A percentile compares a stretch with the other conserved stretches of the same genome.
These are phyloP conservation scores for Drosophila pachea DNA, from an alignment of 1,140 invertebrate species.

Conservation along the genomic window DNA sequence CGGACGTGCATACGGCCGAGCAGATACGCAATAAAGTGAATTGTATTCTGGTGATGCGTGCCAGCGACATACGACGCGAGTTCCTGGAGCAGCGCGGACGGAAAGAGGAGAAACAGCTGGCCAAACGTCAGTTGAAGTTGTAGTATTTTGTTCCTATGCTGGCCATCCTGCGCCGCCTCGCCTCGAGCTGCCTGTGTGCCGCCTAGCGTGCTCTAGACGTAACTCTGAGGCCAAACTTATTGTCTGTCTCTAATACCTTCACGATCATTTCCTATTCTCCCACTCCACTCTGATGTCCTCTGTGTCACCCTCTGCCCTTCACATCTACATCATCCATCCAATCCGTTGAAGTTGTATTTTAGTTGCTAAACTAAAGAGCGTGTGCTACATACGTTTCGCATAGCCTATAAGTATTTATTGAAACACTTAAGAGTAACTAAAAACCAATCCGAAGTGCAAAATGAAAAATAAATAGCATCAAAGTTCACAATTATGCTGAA, in stretches of 20 bases:
- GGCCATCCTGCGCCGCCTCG: slow-evolving; percentile 29
- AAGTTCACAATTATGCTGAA: slow-evolving; percentile 50
- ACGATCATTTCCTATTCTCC: neutral
- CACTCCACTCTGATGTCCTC: neutral
- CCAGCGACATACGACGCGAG: slow-evolving; percentile 88
- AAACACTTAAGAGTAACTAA: slow-evolving; percentile 53
- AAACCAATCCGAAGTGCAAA: slow-evolving; percentile 45
- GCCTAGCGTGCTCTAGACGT: slow-evolving; percentile 31
- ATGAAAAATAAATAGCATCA: slow-evolving; percentile 42
- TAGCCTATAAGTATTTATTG: slow-evolving; percentile 73
- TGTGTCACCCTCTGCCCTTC: neutral
- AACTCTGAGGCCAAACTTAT: slow-evolving; percentile 14
- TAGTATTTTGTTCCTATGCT: slow-evolving; percentile 74
- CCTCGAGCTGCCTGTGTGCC: slow-evolving; percentile 37
- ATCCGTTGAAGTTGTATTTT: slow-evolving; percentile 63
- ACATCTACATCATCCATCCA: neutral
- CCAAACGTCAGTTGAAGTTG: slow-evolving; percentile 73
- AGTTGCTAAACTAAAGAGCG: slow-evolving; percentile 72
- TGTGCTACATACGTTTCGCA: slow-evolving; percentile 65
- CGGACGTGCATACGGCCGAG: slow-evolving; percentile 85
- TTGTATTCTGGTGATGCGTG: slow-evolving; percentile 90
- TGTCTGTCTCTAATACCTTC: slow-evolving; percentile 4
- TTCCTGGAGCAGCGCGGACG: slow-evolving; percentile 83
- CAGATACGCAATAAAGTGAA: slow-evolving; percentile 93
- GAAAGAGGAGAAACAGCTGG: slow-evolving; percentile 80